phyloP scores from a whole-genome alignment of 2,888 invertebrate genomes.

The Apamea crenata region DNA sequence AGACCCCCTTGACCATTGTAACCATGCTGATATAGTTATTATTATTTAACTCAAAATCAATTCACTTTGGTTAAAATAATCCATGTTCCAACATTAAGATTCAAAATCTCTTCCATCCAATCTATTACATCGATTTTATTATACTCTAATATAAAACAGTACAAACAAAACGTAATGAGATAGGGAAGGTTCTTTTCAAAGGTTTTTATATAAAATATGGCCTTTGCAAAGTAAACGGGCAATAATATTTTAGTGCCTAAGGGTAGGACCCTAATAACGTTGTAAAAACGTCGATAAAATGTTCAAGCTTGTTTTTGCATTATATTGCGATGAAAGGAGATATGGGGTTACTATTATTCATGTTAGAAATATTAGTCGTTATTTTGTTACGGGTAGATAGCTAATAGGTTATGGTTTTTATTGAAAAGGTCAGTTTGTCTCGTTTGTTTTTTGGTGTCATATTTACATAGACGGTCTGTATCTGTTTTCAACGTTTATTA shows the following conservation, averaged over 20 bases:
- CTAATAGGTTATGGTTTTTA: slow-evolving; percentile 8
- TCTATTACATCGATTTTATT: slow-evolving; percentile 39
- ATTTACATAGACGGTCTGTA: neutral
- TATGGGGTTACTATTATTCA: slow-evolving; percentile 41
- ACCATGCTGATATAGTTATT: neutral
- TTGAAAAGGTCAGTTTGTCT: slow-evolving; percentile 1
- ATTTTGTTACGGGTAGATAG: slow-evolving; percentile 2
- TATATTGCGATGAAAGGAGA: slow-evolving; percentile 40
- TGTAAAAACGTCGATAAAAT: slow-evolving; percentile 66
- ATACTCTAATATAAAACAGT: slow-evolving; percentile 20
- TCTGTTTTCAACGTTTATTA: neutral
- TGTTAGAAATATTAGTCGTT: slow-evolving; percentile 31
- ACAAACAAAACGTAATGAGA: slow-evolving; percentile 54
- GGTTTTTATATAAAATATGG: slow-evolving; percentile 62
- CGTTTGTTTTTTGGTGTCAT: neutral
- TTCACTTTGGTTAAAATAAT: slow-evolving; percentile 8
- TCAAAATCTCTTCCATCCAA: slow-evolving; percentile 22
- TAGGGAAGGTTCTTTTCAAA: slow-evolving; percentile 51
- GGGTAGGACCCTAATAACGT: slow-evolving; percentile 63
- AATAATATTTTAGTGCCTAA: slow-evolving; percentile 65
- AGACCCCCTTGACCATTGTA: neutral
- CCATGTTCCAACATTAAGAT: slow-evolving; percentile 5
- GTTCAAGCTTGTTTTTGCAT: slow-evolving; percentile 54
- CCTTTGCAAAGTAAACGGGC: slow-evolving; percentile 60
- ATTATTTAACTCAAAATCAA: neutral